Evolutionary conservation across 2,888 invertebrate species (phyloP).

Genomic region (Tyria jacobaeae): DNA sequence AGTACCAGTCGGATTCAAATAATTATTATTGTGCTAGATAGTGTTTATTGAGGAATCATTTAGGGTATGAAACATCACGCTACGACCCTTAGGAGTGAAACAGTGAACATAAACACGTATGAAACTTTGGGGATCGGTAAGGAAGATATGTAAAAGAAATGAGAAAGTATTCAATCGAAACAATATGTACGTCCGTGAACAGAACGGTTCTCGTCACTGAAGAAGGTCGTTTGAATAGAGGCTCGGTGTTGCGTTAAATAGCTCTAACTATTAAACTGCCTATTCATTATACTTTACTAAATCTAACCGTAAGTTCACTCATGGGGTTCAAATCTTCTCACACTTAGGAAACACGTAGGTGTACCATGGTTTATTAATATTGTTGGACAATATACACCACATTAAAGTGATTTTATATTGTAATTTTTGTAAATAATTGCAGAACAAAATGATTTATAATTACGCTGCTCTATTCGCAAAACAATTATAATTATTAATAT

Average conservation of each 20-base stretch:
- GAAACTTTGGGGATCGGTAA: no score
- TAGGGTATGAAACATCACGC: no score
- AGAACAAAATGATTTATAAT: no score
- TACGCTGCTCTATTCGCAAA: no score
- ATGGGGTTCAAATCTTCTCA: constrained; percentile 38
- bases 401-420: neutral
- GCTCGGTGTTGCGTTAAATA: constrained; percentile 54
- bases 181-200: constrained; percentile 24
- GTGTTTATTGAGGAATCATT: no score
- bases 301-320: constrained; percentile 34
- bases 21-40: no score
- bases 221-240: constrained; percentile 59
- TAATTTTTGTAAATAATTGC: no score
- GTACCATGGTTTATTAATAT: neutral
- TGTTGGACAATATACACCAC: constrained; percentile 4
- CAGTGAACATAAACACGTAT: no score
- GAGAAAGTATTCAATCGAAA: constrained; percentile 32
- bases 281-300: constrained; percentile 41
- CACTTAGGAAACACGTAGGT: constrained; percentile 30
- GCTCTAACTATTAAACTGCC: constrained; percentile 61
- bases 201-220: constrained; percentile 41
- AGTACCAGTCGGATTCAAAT: no score
- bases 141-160: neutral
- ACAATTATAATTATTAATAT: no score
- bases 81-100: no score